These are phyloP conservation scores for Drosophila parabipectinata DNA, from an alignment of 1,140 invertebrate genomes.

Conservation along the genomic window DNA sequence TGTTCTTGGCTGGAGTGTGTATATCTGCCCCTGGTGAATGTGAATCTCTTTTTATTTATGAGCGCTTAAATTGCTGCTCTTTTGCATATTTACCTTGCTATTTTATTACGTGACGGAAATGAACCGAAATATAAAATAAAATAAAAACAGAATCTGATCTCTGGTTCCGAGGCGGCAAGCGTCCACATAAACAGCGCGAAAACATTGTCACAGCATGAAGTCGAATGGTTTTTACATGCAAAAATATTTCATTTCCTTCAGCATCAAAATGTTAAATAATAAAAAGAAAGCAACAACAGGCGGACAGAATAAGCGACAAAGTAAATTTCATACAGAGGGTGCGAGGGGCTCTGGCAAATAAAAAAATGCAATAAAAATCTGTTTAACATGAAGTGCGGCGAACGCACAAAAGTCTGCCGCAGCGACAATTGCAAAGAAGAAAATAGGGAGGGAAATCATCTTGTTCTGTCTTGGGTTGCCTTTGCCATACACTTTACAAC, in stretches of 20 bases:
- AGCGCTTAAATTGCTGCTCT: slow-evolving; percentile 58
- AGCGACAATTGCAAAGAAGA: slow-evolving; percentile 29
- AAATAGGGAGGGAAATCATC: slow-evolving; percentile 27
- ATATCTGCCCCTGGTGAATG: slow-evolving; percentile 2
- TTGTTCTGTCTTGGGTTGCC: slow-evolving; percentile 27
- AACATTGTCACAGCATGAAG: slow-evolving; percentile 78
- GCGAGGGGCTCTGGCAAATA: slow-evolving; percentile 51
- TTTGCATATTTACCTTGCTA: slow-evolving; percentile 77
- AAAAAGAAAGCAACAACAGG: slow-evolving; percentile 43
- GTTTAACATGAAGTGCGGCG: slow-evolving; percentile 73
- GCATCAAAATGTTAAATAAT: slow-evolving; percentile 77
- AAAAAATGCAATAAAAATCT: slow-evolving; percentile 81
- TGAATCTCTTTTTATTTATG: slow-evolving; percentile 65
- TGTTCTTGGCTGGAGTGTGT: background rate
- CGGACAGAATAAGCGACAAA: slow-evolving; percentile 62
- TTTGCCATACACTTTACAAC: slow-evolving; percentile 74
- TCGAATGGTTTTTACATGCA: slow-evolving; percentile 80
- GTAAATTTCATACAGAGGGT: slow-evolving; percentile 47
- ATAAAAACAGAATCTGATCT: slow-evolving; percentile 19
- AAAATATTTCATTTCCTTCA: slow-evolving; percentile 81
- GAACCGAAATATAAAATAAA: slow-evolving; percentile 67
- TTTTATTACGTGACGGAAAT: slow-evolving; percentile 78
- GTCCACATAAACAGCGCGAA: slow-evolving; percentile 68
- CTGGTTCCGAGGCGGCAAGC: slow-evolving; percentile 3
- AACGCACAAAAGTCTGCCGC: slow-evolving; percentile 56